phyloP scores from a whole-genome alignment of 2,888 invertebrate species.

The Drosophila falleni region DNA sequence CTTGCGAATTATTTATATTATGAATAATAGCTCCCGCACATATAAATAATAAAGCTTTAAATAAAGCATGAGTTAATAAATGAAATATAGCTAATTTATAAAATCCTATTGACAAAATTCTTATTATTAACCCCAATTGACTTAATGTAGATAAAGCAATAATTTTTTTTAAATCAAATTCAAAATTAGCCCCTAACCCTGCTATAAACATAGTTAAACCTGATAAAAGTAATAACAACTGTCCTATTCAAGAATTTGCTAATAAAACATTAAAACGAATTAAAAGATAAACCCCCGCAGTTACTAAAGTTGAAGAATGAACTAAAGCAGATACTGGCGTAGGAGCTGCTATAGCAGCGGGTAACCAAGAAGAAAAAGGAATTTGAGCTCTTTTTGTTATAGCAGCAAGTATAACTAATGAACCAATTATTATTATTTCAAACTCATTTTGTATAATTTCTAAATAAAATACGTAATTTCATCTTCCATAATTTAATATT shows the following conservation, averaged over 20 bases:
- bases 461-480: constrained; percentile 87
- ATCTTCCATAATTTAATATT: constrained; percentile 87
- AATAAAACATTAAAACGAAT: too few species aligned
- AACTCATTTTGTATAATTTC: constrained; percentile 86
- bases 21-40: constrained; percentile 90
- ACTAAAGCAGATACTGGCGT: constrained; percentile 31
- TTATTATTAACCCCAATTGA: constrained; percentile 91
- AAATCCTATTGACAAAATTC: constrained; percentile 87
- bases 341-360: constrained; percentile 90
- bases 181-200: constrained; percentile 88
- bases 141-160: constrained; percentile 92
- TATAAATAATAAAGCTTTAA: constrained; percentile 91
- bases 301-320: constrained; percentile 88
- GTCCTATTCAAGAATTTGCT: constrained; percentile 84
- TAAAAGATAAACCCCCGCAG: too few species aligned
- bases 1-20: constrained; percentile 87
- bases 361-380: constrained; percentile 92
- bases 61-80: constrained; percentile 90
- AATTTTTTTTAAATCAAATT: constrained; percentile 91
- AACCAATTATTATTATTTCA: constrained; percentile 85
- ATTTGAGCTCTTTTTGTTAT: constrained; percentile 92
- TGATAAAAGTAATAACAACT: constrained; percentile 87
- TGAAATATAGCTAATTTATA: constrained; percentile 89
- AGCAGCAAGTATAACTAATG: constrained; percentile 87
- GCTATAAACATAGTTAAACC: constrained; percentile 88